Evolutionary conservation across 1,140 invertebrate genomes (phyloP).

Genomic region (Drosophila repleta): DNA sequence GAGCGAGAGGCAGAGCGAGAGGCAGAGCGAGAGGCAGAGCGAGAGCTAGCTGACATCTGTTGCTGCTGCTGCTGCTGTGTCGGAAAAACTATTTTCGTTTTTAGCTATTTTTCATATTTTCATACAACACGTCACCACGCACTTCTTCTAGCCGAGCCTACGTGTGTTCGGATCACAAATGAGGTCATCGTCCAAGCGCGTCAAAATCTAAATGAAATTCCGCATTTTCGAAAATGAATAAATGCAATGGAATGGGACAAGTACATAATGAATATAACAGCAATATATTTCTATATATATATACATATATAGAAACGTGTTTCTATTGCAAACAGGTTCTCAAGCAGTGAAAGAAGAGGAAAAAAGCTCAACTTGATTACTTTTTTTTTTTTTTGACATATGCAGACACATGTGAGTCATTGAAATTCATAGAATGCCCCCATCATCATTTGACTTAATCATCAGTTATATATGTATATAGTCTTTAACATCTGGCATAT

Average conservation of each 20-base stretch:
- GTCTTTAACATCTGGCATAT: background rate
- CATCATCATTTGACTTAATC: constrained; percentile 10
- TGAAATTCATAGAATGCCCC: constrained; percentile 25
- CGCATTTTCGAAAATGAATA: constrained; percentile 47
- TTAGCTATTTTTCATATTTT: constrained; percentile 48
- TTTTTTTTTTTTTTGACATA: constrained; percentile 15
- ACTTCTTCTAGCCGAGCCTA: constrained; percentile 27
- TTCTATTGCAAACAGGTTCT: constrained; percentile 61
- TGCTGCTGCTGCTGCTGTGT: constrained; percentile 15
- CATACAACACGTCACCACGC: constrained; percentile 41
- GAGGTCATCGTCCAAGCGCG: constrained; percentile 52
- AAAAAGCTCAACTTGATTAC: constrained; percentile 20
- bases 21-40: background rate
- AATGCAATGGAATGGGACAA: constrained; percentile 45
- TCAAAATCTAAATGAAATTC: constrained; percentile 45
- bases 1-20: background rate
- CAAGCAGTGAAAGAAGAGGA: background rate
- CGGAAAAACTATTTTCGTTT: constrained; percentile 52
- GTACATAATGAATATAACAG: constrained; percentile 13
- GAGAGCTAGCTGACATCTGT: constrained; percentile 30
- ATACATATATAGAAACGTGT: constrained; percentile 56
- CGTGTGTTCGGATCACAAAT: constrained; percentile 26
- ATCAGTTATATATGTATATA: background rate
- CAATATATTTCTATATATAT: background rate
- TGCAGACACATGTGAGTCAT: constrained; percentile 34